Percentiles rank a stretch among this genome's conserved stretches.
These are phyloP conservation scores for Chaetodon trifasciatus DNA, from an alignment of 2,797 vertebrate genomes.

Conservation along the genomic window DNA sequence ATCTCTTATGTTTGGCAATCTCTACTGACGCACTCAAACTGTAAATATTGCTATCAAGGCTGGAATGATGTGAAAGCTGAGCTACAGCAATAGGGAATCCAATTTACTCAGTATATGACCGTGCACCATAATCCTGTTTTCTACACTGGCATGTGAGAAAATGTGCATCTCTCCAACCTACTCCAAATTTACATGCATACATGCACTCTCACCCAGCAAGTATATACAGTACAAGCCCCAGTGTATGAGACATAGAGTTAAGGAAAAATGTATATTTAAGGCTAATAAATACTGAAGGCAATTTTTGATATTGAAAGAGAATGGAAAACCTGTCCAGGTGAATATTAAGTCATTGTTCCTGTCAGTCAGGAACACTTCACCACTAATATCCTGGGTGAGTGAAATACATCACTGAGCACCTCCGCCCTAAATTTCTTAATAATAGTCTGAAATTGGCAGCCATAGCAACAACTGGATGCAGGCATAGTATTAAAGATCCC, in stretches of 20 bases:
- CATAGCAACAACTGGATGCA: conserved; percentile 50
- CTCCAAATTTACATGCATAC: neutral
- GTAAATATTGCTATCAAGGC: conserved; percentile 7
- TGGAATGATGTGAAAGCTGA: conserved; percentile 8
- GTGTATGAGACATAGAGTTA: neutral
- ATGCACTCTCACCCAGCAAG: neutral
- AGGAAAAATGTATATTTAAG: neutral
- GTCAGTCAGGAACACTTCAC: conserved; percentile 30
- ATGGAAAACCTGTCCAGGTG: neutral
- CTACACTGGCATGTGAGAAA: neutral
- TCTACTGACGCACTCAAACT: neutral
- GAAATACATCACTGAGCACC: conserved; percentile 41
- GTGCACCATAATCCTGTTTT: conserved; percentile 8
- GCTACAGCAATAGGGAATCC: neutral
- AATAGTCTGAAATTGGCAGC: conserved; percentile 50
- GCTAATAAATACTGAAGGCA: neutral
- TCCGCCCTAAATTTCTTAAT: conserved; percentile 36
- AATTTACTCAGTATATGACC: neutral
- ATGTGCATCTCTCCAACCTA: neutral
- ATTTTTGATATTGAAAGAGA: neutral
- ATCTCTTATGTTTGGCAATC: conserved; percentile 3
- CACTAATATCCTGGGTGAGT: conserved; percentile 23
- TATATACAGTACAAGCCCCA: neutral
- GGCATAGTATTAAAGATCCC: conserved; percentile 62
- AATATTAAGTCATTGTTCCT: conserved; percentile 16